Percentiles rank a stretch among this genome's conserved stretches.
Conservation (phyloP, 1,140 invertebrate genomes). For the Drosophila mayri region DNA sequence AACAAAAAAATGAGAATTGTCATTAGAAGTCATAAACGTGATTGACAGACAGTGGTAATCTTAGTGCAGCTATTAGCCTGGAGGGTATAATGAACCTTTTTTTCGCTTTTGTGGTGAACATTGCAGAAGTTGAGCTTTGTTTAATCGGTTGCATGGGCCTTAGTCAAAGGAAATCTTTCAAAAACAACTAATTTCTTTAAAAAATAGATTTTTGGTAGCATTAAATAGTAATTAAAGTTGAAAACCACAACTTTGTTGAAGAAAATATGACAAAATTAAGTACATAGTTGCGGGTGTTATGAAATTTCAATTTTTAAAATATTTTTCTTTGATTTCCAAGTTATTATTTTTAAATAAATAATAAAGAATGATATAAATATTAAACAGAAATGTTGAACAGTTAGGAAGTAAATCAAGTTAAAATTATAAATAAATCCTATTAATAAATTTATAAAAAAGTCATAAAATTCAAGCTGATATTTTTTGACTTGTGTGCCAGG, state of each 20-base stretch:
- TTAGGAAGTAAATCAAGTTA: not conserved
- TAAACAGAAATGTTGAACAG: too few species aligned
- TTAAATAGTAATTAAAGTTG: not conserved
- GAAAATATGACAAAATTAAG: too few species aligned
- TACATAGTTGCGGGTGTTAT: not conserved
- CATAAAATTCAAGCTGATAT: not conserved
- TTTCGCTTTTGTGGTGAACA: conserved; percentile 12
- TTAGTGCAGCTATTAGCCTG: conserved; percentile 50
- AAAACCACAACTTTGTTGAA: too few species aligned
- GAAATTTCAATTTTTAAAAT: not conserved
- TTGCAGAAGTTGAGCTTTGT: conserved; percentile 24
- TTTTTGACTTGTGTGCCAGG: conserved; percentile 3
- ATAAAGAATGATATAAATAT: not conserved
- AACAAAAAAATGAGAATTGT: conserved; percentile 73
- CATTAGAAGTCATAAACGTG: conserved; percentile 82
- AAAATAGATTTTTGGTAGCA: not conserved
- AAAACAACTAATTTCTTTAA: too few species aligned
- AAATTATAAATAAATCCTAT: not conserved
- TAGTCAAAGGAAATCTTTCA: not conserved
- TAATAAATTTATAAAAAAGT: not conserved
- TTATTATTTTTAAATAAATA: too few species aligned
- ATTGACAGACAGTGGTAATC: conserved; percentile 63
- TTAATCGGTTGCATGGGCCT: conserved; percentile 17
- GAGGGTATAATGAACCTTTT: conserved; percentile 63
- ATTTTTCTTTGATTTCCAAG: not conserved